Evolutionary conservation across 2,888 invertebrate species (phyloP).

Genomic region (Ophion costatus): DNA sequence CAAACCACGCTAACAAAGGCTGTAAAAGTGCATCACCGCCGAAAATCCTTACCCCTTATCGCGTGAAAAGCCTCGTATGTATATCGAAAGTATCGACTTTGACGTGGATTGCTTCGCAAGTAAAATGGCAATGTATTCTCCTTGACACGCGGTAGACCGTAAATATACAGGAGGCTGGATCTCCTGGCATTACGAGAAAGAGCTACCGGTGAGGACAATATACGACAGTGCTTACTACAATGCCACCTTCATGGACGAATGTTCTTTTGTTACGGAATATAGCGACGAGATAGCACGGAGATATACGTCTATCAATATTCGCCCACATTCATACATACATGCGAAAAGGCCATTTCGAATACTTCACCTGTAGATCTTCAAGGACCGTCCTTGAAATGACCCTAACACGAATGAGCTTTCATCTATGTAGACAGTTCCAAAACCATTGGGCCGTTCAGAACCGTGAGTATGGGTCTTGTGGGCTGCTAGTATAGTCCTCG

Average conservation of each 20-base stretch:
- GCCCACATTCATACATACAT: not conserved
- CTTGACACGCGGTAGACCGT: slow-evolving; percentile 24
- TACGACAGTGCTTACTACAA: slow-evolving; percentile 46
- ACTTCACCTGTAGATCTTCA: too few relatives aligned
- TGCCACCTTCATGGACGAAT: slow-evolving; percentile 55
- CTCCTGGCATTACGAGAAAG: slow-evolving; percentile 9
- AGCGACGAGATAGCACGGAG: slow-evolving; percentile 34
- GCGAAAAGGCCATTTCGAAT: not conserved
- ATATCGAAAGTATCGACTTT: slow-evolving; percentile 1
- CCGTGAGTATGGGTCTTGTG: too few relatives aligned
- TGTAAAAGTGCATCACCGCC: not conserved
- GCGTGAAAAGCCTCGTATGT: not conserved
- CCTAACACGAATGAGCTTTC: too few relatives aligned
- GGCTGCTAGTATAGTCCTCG: too few relatives aligned
- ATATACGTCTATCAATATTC: not conserved
- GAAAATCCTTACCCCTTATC: not conserved
- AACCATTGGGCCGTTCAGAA: too few relatives aligned
- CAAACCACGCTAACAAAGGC: not conserved
- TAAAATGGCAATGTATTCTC: slow-evolving; percentile 21
- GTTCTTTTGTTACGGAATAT: slow-evolving; percentile 60
- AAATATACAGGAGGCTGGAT: slow-evolving; percentile 28
- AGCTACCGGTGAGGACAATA: slow-evolving; percentile 21
- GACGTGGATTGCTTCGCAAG: not conserved
- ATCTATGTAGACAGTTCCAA: too few relatives aligned
- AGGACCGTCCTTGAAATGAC: too few relatives aligned